Base-by-base conservation (phyloP, 2,888 invertebrate genomes). In the Drosophila engyochracea region DNA sequence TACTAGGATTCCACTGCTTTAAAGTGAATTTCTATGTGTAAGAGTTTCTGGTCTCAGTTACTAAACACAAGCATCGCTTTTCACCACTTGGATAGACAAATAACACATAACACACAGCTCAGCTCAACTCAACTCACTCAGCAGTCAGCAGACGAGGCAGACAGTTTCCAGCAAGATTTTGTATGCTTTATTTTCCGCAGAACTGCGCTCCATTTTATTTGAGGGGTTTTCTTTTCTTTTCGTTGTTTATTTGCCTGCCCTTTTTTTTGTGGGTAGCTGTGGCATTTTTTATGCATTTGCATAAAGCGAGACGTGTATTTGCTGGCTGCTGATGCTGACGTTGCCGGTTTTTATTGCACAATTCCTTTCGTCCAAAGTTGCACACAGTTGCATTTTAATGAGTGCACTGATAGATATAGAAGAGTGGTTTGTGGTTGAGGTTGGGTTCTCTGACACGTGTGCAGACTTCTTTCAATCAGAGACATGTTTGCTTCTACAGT, bases 351-450 rank as follows among this genome's bases (percentile, higher is more conserved):
- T 90, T 85, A 90, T 90, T 88, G 88, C 83, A 82, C 83, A 70
- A 81, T 88, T 85, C 72, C 81, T 88, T 83, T 87, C 78, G 75
- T 74, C 79, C 70, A 67, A 75, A 74, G 77, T 67, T 76, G 71
- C 82, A 78, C 82, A 86, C 87, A 86, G 89, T 90, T 89, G 87
- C 87, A 87, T 87, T 87, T 87, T 90, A 87, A 87, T 87, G 87
- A 87, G 84, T 78, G 63, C 44, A 51, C n/a, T 33, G 65, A 22
- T 19, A 35, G 16, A 37, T 30, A 39, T 28, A 9, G 25, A 25
- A 22, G 16, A 25, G 47, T 47, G 47, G 47, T 25, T 25, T 47
- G 25, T 25, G 47, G 47, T 16, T 47, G 47, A 4, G 47, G 9
- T 22, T 47, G 47, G 1, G 47, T 25, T 25, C 47, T 71, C 74